phyloP scores from a whole-genome alignment of 2,113 vertebrate genomes.

The Corvus cornix region DNA sequence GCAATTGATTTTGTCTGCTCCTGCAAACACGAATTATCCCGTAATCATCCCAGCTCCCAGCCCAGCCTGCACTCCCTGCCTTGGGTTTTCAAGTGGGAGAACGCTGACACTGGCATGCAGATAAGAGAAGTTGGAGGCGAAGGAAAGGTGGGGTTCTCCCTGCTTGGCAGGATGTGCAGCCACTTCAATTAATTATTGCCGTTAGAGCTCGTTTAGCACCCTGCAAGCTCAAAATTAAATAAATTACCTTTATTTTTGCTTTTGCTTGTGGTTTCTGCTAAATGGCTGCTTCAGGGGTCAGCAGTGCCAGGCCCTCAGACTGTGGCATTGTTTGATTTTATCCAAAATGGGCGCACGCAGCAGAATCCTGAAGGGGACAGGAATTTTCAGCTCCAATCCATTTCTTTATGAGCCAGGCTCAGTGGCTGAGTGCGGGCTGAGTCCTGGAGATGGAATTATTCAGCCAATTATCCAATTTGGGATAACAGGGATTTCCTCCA shows the following conservation, averaged over 20 bases:
- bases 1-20: slow-evolving; percentile 71
- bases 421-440: background rate
- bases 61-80: slow-evolving; percentile 32
- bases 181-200: background rate
- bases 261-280: background rate
- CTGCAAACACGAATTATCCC: slow-evolving; percentile 67
- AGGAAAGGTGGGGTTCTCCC: background rate
- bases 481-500: background rate
- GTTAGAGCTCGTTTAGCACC: background rate
- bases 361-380: background rate
- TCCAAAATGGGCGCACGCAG: background rate
- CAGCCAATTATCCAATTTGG: background rate
- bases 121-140: background rate
- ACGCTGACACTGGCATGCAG: slow-evolving; percentile 23
- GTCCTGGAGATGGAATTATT: background rate
- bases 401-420: background rate
- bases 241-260: background rate
- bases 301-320: background rate
- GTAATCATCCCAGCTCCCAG: slow-evolving; percentile 59
- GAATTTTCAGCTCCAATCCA: background rate
- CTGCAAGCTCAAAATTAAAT: background rate
- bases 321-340: background rate
- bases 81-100: slow-evolving; percentile 35
- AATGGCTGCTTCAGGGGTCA: background rate
- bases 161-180: background rate